Percentiles rank a stretch among this genome's conserved stretches.
Conservation (phyloP, 2,113 vertebrate species). For the Platysternon megacephalum region DNA sequence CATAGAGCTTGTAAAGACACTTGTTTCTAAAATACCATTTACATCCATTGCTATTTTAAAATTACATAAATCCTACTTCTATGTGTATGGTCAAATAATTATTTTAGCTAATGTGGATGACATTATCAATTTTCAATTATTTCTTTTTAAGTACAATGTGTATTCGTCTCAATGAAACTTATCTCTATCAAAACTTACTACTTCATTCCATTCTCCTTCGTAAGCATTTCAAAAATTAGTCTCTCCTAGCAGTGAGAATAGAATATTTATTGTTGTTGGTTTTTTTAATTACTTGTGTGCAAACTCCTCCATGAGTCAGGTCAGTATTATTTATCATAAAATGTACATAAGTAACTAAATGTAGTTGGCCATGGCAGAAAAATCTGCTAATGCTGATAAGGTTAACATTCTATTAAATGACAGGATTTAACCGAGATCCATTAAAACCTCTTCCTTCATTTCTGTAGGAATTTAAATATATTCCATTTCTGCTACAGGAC, state of each 20-base stretch:
- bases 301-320: neutral
- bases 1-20: neutral
- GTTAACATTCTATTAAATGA: conserved; percentile 24
- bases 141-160: neutral
- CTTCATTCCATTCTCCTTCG: neutral
- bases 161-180: neutral
- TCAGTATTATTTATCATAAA: neutral
- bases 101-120: neutral
- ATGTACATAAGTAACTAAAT: neutral
- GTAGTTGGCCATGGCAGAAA: neutral
- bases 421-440: conserved; percentile 7
- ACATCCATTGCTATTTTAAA: neutral
- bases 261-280: neutral
- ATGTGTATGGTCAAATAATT: neutral
- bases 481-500: conserved; percentile 20
- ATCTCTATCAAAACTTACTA: neutral
- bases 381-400: neutral
- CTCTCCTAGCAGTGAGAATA: neutral
- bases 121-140: neutral
- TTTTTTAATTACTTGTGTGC: neutral
- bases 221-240: neutral
- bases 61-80: neutral
- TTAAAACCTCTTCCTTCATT: neutral
- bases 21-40: neutral
- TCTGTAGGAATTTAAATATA: conserved; percentile 16